Evolutionary conservation across 92 coral and sea anemone genomes (phyloP).

Genomic region (Zoanthus gigantus): DNA sequence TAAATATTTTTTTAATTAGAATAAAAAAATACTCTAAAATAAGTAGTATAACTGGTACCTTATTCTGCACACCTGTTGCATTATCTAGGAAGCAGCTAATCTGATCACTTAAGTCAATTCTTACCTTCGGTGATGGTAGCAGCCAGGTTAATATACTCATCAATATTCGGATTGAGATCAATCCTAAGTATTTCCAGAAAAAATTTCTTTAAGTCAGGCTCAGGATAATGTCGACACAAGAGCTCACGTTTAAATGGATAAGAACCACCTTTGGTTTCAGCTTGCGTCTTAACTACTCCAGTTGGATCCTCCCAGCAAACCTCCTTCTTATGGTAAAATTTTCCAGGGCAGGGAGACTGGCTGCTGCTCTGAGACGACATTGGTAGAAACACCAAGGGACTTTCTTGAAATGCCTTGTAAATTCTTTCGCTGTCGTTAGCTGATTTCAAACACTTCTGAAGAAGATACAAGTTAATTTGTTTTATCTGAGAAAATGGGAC

Average conservation of each 20-base stretch:
- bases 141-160: slow-evolving; percentile 88
- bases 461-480: slow-evolving; percentile 67
- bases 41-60: too few relatives aligned
- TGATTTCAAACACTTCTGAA: slow-evolving; percentile 24
- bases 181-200: slow-evolving; percentile 64
- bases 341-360: slow-evolving; percentile 33
- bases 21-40: too few relatives aligned
- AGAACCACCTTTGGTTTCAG: slow-evolving; percentile 15
- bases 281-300: slow-evolving; percentile 52
- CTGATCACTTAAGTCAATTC: background rate
- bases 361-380: background rate
- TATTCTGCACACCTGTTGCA: too few relatives aligned
- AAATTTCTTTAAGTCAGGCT: slow-evolving; percentile 43
- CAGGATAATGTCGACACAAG: slow-evolving; percentile 62
- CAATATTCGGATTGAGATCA: slow-evolving; percentile 80
- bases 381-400: slow-evolving; percentile 82
- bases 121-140: slow-evolving; percentile 66
- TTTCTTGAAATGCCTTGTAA: slow-evolving; percentile 59
- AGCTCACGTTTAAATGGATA: slow-evolving; percentile 62
- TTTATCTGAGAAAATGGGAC: slow-evolving; percentile 81
- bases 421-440: slow-evolving; percentile 48
- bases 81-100: too few relatives aligned
- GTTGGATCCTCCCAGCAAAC: slow-evolving; percentile 94
- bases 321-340: slow-evolving; percentile 70
- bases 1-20: too few relatives aligned